phyloP scores from a whole-genome alignment of 2,888 invertebrate genomes.

The Spatulosminthurus flaviceps region DNA sequence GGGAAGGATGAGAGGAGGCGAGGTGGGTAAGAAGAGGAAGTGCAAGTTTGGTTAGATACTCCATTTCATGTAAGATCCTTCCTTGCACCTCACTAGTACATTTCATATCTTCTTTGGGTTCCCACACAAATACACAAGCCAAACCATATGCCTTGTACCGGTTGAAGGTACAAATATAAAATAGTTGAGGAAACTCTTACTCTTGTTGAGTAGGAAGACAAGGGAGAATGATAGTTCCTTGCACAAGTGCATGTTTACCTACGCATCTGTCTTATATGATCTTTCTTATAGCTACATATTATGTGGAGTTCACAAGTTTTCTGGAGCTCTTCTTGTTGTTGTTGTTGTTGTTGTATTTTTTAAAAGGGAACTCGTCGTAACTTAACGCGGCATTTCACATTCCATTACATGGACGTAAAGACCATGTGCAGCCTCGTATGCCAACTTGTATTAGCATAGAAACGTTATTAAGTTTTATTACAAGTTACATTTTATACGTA shows the following conservation, averaged over 20 bases:
- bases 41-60: too few relatives aligned
- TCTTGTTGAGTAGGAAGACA: neutral
- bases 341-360: neutral
- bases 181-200: too few relatives aligned
- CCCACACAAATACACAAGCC: too few relatives aligned
- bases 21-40: neutral
- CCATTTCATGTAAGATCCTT: too few relatives aligned
- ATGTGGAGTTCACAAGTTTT: neutral
- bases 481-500: slow-evolving; percentile 32
- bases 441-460: slow-evolving; percentile 35
- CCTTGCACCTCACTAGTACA: too few relatives aligned
- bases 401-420: slow-evolving; percentile 30
- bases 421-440: neutral
- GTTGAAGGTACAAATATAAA: too few relatives aligned
- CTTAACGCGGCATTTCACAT: slow-evolving; percentile 39
- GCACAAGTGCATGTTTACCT: slow-evolving; percentile 6
- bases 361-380: slow-evolving; percentile 12
- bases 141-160: too few relatives aligned
- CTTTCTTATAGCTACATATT: neutral
- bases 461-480: slow-evolving; percentile 40
- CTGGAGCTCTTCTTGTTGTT: too few relatives aligned
- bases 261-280: too few relatives aligned
- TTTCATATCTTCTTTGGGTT: too few relatives aligned
- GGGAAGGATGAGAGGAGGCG: slow-evolving; percentile 7
- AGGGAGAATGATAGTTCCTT: neutral